Base-by-base conservation (phyloP, 2,888 invertebrate species). In the Agapostemon virescens region DNA sequence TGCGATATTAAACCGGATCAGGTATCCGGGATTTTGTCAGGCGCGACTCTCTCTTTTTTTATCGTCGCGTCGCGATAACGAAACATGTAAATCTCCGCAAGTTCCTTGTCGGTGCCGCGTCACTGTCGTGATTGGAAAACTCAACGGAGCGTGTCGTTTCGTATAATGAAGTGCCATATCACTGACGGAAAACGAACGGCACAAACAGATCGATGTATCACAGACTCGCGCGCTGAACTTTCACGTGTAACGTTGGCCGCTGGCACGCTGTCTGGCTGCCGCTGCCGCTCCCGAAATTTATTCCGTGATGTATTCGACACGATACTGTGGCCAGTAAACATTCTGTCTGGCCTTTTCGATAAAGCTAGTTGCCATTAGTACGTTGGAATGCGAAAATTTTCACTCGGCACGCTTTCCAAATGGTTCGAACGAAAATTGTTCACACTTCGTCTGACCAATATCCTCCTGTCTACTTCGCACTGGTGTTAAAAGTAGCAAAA, bases 91-190 rank as follows among this genome's bases (percentile, higher is more conserved):
- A 79, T 71, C 78, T 68, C 49, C 66, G 67, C 33, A 67, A 45
- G 68, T 72, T 78, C 52, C 68, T 68, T 58, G 71, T 72, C 49
- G 33, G 33, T 30, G 17, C 17, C 38, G 69, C n/a, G 67, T 30
- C 30, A 73, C 73, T 55, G 49, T 13, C 30, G 75, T 75, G 82
- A 84, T 84, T 75, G 75, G 84, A 75, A 84, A 78, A 70, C 74
- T 58, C 74, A 66, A 75, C 82, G 67, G 70, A 58, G 78, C 73
- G 61, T 58, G 76, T 75, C 74, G 74, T 76, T 61, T 64, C 49
- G 58, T 74, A 64, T 84, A 85, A 85, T 75, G 76, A 85, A 81
- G 77, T 84, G 74, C 49, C 86, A 75, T 77, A 83, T 85, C 77
- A 64, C 38, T 49, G 75, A 76, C 77, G 73, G 78, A 74, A 78